Conservation (phyloP, 1,140 invertebrate genomes). For the Procambarus virginalis region DNA sequence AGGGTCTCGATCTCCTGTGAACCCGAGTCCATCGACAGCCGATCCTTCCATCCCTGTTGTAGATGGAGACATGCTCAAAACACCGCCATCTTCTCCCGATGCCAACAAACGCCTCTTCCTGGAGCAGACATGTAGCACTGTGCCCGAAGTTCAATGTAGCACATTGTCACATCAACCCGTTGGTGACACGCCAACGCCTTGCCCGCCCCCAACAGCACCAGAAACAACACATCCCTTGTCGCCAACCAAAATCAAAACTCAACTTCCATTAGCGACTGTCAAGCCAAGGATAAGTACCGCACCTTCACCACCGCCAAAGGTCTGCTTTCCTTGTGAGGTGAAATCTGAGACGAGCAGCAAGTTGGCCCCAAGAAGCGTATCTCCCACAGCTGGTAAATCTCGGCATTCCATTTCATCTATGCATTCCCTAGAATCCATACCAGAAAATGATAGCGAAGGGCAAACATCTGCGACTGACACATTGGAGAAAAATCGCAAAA, state of each 20-base stretch:
- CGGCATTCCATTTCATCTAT: conserved; percentile 67
- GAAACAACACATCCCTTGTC: background rate
- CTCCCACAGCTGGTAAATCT: conserved; percentile 40
- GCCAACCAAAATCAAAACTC: background rate
- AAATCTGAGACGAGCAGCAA: conserved; percentile 22
- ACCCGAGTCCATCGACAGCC: conserved; percentile 8
- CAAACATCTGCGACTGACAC: conserved; percentile 32
- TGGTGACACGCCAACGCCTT: background rate
- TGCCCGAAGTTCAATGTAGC: background rate
- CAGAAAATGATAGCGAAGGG: conserved; percentile 66
- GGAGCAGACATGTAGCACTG: background rate
- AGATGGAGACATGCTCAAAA: conserved; percentile 33
- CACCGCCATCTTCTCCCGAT: conserved; percentile 42
- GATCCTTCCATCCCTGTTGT: background rate
- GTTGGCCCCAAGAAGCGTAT: conserved; percentile 24
- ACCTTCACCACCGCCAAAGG: conserved; percentile 30
- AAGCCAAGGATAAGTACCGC: conserved; percentile 11
- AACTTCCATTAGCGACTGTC: background rate
- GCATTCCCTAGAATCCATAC: conserved; percentile 69
- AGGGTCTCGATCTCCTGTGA: conserved; percentile 49
- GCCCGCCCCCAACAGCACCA: background rate
- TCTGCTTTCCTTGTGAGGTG: conserved; percentile 2
- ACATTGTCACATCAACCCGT: background rate
- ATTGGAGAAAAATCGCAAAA: conserved; percentile 3
- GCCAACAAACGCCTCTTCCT: background rate